A percentile compares a stretch with the other conserved stretches of the same genome.
Conservation (phyloP, 2,888 invertebrate genomes). For the Synanthedon tipuliformis region DNA sequence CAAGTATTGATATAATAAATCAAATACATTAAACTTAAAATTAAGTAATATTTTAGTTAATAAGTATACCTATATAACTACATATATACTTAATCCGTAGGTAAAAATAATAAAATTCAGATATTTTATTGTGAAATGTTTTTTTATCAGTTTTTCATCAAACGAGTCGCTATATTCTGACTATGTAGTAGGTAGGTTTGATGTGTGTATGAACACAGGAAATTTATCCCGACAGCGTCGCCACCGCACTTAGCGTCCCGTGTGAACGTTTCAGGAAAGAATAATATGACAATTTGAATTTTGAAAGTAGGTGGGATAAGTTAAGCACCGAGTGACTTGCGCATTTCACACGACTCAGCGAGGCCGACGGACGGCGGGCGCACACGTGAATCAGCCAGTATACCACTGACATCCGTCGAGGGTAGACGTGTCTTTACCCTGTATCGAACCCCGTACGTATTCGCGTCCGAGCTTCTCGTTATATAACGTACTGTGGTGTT, state of each 20-base stretch:
- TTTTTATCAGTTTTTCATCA: too few species aligned
- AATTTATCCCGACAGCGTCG: slow-evolving; percentile 23
- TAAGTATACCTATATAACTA: too few species aligned
- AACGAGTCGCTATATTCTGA: too few species aligned
- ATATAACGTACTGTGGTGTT: slow-evolving; percentile 55
- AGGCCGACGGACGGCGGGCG: slow-evolving; percentile 23
- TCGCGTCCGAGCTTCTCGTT: slow-evolving; percentile 38
- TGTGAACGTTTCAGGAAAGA: slow-evolving; percentile 5
- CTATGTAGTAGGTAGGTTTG: too few species aligned
- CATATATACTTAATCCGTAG: too few species aligned
- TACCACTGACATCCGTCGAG: slow-evolving; percentile 21
- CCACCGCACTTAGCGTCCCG: slow-evolving; percentile 22
- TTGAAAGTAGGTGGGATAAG: slow-evolving; percentile 52
- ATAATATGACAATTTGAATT: slow-evolving; percentile 25
- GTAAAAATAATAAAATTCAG: too few species aligned
- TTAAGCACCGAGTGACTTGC: slow-evolving; percentile 60
- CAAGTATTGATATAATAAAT: too few species aligned
- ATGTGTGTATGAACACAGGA: slow-evolving; percentile 23
- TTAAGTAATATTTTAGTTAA: too few species aligned
- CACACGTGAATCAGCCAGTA: slow-evolving; percentile 43
- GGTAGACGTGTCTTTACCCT: slow-evolving; percentile 24
- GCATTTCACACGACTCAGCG: slow-evolving; percentile 55
- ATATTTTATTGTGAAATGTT: too few species aligned
- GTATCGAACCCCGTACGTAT: slow-evolving; percentile 29
- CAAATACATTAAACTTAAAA: too few species aligned